These are phyloP conservation scores for Xanthia icteritia DNA, from an alignment of 2,888 invertebrate species.

Conservation along the genomic window DNA sequence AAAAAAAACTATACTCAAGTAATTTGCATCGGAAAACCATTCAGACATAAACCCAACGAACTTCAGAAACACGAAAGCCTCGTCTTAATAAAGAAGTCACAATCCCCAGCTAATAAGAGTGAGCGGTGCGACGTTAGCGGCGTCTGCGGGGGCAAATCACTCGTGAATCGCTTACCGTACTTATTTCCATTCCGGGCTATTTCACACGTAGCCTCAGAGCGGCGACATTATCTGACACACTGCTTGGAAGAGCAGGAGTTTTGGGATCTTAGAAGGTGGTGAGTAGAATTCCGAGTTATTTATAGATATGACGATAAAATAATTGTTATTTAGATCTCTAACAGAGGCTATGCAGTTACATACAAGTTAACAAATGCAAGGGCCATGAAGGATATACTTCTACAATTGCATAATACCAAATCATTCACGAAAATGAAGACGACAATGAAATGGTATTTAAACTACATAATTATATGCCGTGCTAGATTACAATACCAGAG, in stretches of 20 bases:
- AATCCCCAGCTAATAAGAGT: conserved; percentile 60
- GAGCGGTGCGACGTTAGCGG: conserved; percentile 52
- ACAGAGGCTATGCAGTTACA: neutral
- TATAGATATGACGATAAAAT: neutral
- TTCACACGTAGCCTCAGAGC: conserved; percentile 69
- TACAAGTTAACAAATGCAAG: neutral
- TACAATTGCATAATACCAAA: neutral
- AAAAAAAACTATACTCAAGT: conserved; percentile 24
- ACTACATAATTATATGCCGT: neutral
- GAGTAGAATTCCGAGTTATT: neutral
- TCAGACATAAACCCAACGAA: conserved; percentile 22
- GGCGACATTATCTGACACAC: conserved; percentile 66
- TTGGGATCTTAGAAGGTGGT: neutral
- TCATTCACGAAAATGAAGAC: neutral
- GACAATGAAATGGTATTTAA: neutral
- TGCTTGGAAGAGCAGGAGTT: conserved; percentile 20
- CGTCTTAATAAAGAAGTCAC: conserved; percentile 59
- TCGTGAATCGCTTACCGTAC: conserved; percentile 75
- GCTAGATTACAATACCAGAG: neutral
- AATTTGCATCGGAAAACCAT: conserved; percentile 55
- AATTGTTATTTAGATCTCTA: neutral
- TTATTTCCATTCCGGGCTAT: conserved; percentile 76
- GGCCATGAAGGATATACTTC: neutral
- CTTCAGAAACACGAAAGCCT: conserved; percentile 45
- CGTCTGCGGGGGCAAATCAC: conserved; percentile 70